A percentile compares a stretch with the other conserved stretches of the same genome.
These are phyloP conservation scores for Manis javanica DNA, from an alignment of 2,797 vertebrate species.

Conservation along the genomic window DNA sequence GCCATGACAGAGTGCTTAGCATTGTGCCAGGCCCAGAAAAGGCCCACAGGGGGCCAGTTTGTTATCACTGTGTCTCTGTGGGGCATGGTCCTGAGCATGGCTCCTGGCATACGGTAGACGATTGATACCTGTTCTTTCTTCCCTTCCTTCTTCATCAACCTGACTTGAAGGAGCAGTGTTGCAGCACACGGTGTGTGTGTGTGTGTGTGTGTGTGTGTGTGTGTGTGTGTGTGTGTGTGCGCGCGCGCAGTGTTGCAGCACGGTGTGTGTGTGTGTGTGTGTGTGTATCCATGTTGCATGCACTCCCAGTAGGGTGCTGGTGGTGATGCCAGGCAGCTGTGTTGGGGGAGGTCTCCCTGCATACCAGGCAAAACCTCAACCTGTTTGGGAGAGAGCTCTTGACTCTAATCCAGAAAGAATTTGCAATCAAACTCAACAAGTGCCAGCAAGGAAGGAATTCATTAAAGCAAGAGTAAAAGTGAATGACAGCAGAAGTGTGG, in stretches of 20 bases:
- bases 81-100: background rate
- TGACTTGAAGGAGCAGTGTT: background rate
- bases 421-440: too few relatives aligned
- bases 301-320: rapidly evolving
- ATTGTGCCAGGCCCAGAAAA: background rate
- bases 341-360: too few relatives aligned
- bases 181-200: rapidly evolving
- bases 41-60: rapidly evolving
- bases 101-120: background rate
- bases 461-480: too few relatives aligned
- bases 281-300: rapidly evolving
- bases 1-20: background rate
- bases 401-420: too few relatives aligned
- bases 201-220: too few relatives aligned
- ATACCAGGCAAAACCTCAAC: too few relatives aligned
- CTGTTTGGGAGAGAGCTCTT: too few relatives aligned
- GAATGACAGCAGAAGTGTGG: too few relatives aligned
- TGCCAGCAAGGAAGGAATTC: too few relatives aligned
- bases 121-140: too few relatives aligned
- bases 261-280: background rate
- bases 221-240: background rate
- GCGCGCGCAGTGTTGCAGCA: too few relatives aligned
- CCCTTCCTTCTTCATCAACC: background rate
- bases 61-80: rapidly evolving
- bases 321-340: background rate